phyloP scores from a whole-genome alignment of 2,888 invertebrate species.

The Hemithea aestivaria region DNA sequence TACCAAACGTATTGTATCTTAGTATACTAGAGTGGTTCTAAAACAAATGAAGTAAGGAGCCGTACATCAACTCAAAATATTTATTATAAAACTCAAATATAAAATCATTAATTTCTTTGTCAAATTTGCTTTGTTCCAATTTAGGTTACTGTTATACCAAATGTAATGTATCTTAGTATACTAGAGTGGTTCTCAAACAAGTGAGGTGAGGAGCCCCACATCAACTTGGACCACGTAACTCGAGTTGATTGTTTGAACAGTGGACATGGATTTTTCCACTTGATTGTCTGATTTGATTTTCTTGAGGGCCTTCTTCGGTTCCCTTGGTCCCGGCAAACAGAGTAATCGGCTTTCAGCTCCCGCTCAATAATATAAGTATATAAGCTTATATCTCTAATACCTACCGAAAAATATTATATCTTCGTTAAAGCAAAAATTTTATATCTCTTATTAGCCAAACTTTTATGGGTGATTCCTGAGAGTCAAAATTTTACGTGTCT shows the following conservation, averaged over 20 bases:
- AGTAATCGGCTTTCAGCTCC: slow-evolving; percentile 37
- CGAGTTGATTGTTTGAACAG: slow-evolving; percentile 75
- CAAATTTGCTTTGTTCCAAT: neutral
- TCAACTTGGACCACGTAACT: slow-evolving; percentile 67
- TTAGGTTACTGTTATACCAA: slow-evolving; percentile 3
- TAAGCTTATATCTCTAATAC: slow-evolving; percentile 8
- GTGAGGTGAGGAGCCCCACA: slow-evolving; percentile 59
- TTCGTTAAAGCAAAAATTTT: too few species aligned
- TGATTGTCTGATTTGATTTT: slow-evolving; percentile 79
- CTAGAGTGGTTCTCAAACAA: slow-evolving; percentile 63
- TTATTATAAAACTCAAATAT: too few species aligned
- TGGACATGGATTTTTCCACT: slow-evolving; percentile 77
- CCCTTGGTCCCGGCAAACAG: slow-evolving; percentile 40
- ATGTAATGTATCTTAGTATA: slow-evolving; percentile 14
- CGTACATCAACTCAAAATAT: slow-evolving; percentile 70
- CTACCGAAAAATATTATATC: too few species aligned
- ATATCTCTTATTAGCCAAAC: too few species aligned
- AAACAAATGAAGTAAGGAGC: slow-evolving; percentile 60
- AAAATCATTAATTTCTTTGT: too few species aligned
- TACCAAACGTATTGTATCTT: slow-evolving; percentile 3
- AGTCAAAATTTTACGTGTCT: too few species aligned
- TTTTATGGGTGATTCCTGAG: too few species aligned
- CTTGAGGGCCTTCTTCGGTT: slow-evolving; percentile 57
- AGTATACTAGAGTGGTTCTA: slow-evolving; percentile 49
- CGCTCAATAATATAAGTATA: slow-evolving; percentile 4